A percentile compares a stretch with the other conserved stretches of the same genome.
These are phyloP conservation scores for Erynnis tages DNA, from an alignment of 2,888 invertebrate genomes.

Conservation along the genomic window DNA sequence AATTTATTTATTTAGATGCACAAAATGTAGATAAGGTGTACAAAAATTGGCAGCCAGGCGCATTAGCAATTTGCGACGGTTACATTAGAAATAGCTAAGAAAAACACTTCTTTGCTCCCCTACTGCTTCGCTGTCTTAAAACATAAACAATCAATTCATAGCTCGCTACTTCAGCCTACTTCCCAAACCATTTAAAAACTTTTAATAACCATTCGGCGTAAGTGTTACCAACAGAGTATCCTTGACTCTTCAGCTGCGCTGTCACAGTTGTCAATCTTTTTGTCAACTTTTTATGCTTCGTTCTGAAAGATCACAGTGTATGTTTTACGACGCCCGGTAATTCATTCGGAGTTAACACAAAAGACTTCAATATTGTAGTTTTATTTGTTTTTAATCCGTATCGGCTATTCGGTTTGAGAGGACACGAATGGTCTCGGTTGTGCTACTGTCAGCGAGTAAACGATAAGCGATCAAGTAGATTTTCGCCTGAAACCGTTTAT, in stretches of 20 bases:
- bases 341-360: constrained; percentile 32
- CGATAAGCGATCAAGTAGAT: background rate
- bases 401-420: constrained; percentile 20
- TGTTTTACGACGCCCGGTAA: constrained; percentile 46
- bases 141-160: too few species aligned
- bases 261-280: constrained; percentile 43
- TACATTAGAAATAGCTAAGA: too few species aligned
- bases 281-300: constrained; percentile 19
- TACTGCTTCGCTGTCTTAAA: too few species aligned
- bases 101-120: too few species aligned
- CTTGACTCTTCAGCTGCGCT: constrained; percentile 23
- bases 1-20: too few species aligned
- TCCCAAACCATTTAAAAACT: too few species aligned
- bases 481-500: too few species aligned
- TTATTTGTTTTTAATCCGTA: constrained; percentile 41
- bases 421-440: background rate
- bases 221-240: background rate
- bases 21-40: too few species aligned
- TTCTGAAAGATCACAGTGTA: constrained; percentile 38
- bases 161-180: too few species aligned
- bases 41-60: too few species aligned
- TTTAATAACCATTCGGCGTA: constrained; percentile 1
- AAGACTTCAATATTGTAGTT: constrained; percentile 28
- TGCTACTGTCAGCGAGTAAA: background rate
- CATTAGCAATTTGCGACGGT: too few species aligned